phyloP scores from a whole-genome alignment of 1,140 invertebrate genomes.

The Drosophila azteca region DNA sequence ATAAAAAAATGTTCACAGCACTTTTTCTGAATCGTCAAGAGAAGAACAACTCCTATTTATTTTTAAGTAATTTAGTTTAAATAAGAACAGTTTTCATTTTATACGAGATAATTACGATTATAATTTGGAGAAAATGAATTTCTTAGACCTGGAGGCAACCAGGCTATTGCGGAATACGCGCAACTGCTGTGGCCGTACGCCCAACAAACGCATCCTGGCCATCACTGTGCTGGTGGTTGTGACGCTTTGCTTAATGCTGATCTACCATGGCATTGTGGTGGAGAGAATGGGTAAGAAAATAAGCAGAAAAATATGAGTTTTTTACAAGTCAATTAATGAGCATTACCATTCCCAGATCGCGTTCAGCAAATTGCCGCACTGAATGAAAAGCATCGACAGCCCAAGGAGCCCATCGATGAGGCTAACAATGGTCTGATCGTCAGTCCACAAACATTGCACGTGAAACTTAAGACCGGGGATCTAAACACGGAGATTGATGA shows the following conservation, averaged over 20 bases:
- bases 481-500: conserved; percentile 17
- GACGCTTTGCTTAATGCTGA: conserved; percentile 51
- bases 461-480: conserved; percentile 13
- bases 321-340: too few species aligned
- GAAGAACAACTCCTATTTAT: background rate
- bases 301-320: background rate
- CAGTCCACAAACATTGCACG: conserved; percentile 48
- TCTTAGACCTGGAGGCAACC: conserved; percentile 58
- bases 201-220: conserved; percentile 53
- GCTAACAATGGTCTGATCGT: conserved; percentile 30
- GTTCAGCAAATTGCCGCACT: conserved; percentile 46
- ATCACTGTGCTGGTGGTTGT: conserved; percentile 57
- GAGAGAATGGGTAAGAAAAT: conserved; percentile 65
- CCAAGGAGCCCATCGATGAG: conserved; percentile 43
- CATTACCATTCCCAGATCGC: conserved; percentile 27
- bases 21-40: background rate
- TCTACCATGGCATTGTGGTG: conserved; percentile 71
- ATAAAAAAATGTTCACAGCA: conserved; percentile 17
- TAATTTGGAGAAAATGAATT: conserved; percentile 14
- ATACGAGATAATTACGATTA: too few species aligned
- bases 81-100: too few species aligned
- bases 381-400: conserved; percentile 46
- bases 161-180: conserved; percentile 32
- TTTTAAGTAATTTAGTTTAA: too few species aligned
- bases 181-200: conserved; percentile 26